Percentiles rank a stretch among this genome's conserved stretches.
Evolutionary conservation across 2,113 vertebrate genomes (phyloP).

Genomic region (Passer montanus): DNA sequence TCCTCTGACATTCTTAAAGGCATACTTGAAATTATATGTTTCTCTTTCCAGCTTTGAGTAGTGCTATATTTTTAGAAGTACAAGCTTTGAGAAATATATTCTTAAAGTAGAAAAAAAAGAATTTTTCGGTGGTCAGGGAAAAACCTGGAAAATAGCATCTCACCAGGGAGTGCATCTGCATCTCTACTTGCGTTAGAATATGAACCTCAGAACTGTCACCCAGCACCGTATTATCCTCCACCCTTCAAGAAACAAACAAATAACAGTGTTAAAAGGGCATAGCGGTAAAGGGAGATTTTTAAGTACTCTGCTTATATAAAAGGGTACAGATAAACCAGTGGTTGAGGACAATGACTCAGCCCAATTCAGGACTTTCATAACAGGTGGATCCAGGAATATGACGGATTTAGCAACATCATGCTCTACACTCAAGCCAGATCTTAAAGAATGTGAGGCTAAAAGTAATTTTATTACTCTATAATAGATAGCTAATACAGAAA

Average conservation of each 20-base stretch:
- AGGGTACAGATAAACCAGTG: background rate
- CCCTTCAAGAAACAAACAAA: background rate
- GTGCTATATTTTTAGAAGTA: background rate
- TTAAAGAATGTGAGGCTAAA: background rate
- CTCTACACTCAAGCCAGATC: background rate
- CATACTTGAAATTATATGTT: background rate
- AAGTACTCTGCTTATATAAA: background rate
- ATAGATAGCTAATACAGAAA: background rate
- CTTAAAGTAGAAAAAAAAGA: background rate
- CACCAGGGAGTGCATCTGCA: background rate
- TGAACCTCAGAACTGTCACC: background rate
- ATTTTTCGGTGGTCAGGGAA: background rate
- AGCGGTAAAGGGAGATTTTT: background rate
- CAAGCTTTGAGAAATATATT: background rate
- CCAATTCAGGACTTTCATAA: background rate
- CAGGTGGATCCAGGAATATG: background rate
- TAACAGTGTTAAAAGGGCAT: background rate
- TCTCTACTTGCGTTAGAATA: background rate
- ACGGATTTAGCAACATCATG: background rate
- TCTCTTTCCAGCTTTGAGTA: background rate
- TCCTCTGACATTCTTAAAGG: background rate
- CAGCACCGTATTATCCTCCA: background rate
- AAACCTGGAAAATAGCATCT: background rate
- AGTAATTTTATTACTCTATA: background rate
- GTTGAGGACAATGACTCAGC: background rate